Conservation (phyloP, 2,888 invertebrate genomes). For the Gerosis bhagava region DNA sequence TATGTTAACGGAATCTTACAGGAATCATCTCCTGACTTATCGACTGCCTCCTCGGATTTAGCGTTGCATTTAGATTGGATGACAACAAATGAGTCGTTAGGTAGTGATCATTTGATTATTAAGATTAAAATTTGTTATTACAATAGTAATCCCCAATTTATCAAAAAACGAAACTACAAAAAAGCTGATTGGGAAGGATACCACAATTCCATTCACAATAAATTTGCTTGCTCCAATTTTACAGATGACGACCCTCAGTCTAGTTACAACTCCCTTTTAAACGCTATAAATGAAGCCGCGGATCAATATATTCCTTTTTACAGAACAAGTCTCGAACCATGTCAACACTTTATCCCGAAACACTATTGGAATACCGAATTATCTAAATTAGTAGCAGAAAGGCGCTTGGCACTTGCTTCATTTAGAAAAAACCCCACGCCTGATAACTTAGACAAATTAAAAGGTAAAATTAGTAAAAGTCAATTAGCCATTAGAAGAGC, state of each 20-base stretch:
- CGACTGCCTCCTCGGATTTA: conserved; percentile 27
- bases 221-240: too few species aligned
- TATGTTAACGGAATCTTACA: conserved; percentile 31
- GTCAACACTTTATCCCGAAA: conserved; percentile 26
- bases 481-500: too few species aligned
- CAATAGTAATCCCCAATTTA: too few species aligned
- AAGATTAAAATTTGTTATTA: conserved; percentile 23
- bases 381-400: conserved; percentile 34
- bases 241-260: too few species aligned
- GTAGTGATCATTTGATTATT: conserved; percentile 32
- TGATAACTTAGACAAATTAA: conserved; percentile 21
- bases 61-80: conserved; percentile 28
- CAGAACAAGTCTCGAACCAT: too few species aligned
- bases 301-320: too few species aligned
- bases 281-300: too few species aligned
- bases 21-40: conserved; percentile 34
- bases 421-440: conserved; percentile 38
- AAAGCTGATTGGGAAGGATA: conserved; percentile 29
- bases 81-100: conserved; percentile 29
- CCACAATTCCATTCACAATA: too few species aligned
- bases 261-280: too few species aligned
- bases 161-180: conserved; percentile 1
- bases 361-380: conserved; percentile 35
- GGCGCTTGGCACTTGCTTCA: conserved; percentile 28
- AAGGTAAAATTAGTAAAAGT: conserved; percentile 5